Evolutionary conservation across 2,888 invertebrate species (phyloP).

Genomic region (Drosophila atripex): DNA sequence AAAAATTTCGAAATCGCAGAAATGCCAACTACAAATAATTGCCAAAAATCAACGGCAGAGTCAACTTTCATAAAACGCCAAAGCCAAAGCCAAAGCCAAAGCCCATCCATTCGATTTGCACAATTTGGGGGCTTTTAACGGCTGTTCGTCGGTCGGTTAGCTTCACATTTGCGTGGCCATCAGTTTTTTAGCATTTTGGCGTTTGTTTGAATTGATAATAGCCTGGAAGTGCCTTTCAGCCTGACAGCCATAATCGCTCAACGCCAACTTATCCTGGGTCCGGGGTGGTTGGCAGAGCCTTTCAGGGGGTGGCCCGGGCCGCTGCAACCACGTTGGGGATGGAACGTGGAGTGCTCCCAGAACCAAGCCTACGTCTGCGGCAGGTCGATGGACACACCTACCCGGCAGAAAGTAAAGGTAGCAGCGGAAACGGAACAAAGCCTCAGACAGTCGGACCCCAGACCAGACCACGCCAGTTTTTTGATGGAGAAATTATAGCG

Average conservation of each 20-base stretch:
- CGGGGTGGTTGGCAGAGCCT: constrained; percentile 9
- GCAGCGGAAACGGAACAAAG: constrained; percentile 73
- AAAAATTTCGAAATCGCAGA: constrained; percentile 68
- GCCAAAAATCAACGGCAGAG: constrained; percentile 52
- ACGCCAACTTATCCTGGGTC: constrained; percentile 20
- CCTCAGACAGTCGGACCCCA: constrained; percentile 60
- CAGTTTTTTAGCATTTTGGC: constrained; percentile 51
- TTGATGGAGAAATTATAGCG: constrained; percentile 64
- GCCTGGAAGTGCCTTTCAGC: constrained; percentile 57
- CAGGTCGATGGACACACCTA: constrained; percentile 67
- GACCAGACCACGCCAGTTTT: constrained; percentile 25
- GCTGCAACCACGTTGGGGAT: constrained; percentile 28
- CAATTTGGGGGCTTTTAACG: constrained; percentile 34
- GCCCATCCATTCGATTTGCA: constrained; percentile 59
- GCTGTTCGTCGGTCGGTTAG: constrained; percentile 7
- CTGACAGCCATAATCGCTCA: constrained; percentile 74
- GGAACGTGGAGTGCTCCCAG: constrained; percentile 12
- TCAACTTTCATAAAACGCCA: constrained; percentile 65
- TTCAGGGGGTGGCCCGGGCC: constrained; percentile 20
- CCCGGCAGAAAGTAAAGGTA: constrained; percentile 39
- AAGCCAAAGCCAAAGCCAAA: constrained; percentile 14
- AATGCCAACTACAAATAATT: constrained; percentile 52
- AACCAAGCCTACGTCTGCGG: constrained; percentile 47
- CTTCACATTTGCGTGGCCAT: constrained; percentile 20
- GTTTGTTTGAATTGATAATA: constrained; percentile 62